Evolutionary conservation across 2,797 vertebrate genomes (phyloP), one percentile per base, ranked within the genome.

Genomic region (Sphaeramia orbicularis): DNA sequence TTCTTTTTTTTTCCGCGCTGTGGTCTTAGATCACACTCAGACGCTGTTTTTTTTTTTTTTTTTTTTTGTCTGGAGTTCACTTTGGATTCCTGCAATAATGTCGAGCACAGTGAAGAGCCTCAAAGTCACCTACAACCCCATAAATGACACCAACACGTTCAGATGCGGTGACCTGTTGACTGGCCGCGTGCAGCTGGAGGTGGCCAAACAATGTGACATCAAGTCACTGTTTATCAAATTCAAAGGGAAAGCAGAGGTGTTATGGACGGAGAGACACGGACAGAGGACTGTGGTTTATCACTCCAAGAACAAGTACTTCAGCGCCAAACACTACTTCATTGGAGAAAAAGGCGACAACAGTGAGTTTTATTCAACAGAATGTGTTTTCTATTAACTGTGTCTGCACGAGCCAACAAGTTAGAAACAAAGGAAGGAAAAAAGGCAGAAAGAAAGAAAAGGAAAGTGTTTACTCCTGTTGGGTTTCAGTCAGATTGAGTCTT

Each of bases 261-360:
- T 16, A 16, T 94, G 92, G 92, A 57, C 15, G 0, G 89, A 92
- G 69, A 68, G 14, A 0, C 0, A 88, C 42, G 87, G 88, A 0
- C 0, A 90, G 1, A 58, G 13, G 0, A 85, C 78, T 0, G 19
- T 69, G 0, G 15, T 58, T 0, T 93, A 93, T 64, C 70, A 67
- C 52, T 65, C 90, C 27, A 92, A 93, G 53, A 80, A 94, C 2
- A 93, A 93, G 48, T 92, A 86, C 71, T 93, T 93, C 76, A 91
- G 83, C 40, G 0, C 81, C 1, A 86, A 76, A 14, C 80, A 74
- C 1, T 83, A 87, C 73, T 86, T 93, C 1, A 27, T 93, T 1
- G 36, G 7, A 9, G 42, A 69, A 11, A 14, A 72, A 21, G 15
- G 64, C 1, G 0, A 0, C 13, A 38, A 16, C 14, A 71, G 89